Evolutionary conservation across 2,113 vertebrate species (phyloP).

Genomic region (Mesitornis unicolor): DNA sequence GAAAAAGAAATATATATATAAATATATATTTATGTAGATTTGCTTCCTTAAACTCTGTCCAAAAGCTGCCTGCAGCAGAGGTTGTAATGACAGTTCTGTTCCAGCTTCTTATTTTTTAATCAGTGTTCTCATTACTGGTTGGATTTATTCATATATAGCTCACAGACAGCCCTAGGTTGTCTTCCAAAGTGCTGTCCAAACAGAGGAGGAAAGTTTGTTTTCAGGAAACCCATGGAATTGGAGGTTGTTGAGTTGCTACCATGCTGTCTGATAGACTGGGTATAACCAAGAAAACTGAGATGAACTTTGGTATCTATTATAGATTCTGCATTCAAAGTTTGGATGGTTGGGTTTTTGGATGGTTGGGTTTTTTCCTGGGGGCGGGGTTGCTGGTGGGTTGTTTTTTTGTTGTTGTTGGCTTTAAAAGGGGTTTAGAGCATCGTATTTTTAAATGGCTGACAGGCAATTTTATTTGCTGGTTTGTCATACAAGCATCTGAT

Average conservation of each 20-base stretch:
- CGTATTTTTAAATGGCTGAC: not conserved
- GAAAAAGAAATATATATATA: not conserved
- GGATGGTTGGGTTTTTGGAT: too few species aligned
- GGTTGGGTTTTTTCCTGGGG: too few species aligned
- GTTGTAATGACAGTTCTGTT: not conserved
- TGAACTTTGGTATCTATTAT: not conserved
- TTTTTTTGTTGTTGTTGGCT: too few species aligned
- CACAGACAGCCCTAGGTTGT: not conserved
- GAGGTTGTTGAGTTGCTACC: not conserved
- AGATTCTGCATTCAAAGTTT: not conserved
- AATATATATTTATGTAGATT: not conserved
- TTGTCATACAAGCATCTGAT: accelerated
- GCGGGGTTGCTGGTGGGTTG: too few species aligned
- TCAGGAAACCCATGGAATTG: not conserved
- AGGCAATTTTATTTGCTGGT: not conserved
- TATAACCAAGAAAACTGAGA: not conserved
- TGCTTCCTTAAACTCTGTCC: not conserved
- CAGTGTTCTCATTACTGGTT: not conserved
- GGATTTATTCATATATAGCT: not conserved
- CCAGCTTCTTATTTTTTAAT: not conserved
- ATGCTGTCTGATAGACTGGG: not conserved
- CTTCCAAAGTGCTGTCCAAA: not conserved
- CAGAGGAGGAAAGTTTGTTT: not conserved
- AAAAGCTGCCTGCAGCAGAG: not conserved
- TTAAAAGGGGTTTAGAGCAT: not conserved